Evolutionary conservation across 2,113 vertebrate species (phyloP).

Genomic region (Bothrops jararaca): DNA sequence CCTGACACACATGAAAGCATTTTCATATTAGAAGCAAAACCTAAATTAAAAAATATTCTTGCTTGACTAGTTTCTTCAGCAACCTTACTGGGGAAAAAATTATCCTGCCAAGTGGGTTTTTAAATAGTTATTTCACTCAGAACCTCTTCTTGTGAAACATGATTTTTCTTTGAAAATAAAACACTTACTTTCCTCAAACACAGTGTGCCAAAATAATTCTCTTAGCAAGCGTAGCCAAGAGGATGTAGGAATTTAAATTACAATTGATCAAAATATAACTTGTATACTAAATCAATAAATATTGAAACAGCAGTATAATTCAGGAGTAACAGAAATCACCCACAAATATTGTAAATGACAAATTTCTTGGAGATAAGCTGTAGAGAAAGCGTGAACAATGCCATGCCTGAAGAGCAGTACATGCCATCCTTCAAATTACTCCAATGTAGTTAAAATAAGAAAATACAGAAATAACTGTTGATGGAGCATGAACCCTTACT

Average conservation of each 20-base stretch:
- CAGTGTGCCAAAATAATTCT: slow-evolving; percentile 25
- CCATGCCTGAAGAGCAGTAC: slow-evolving; percentile 25
- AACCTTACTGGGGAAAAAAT: slow-evolving; percentile 34
- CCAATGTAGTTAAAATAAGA: slow-evolving; percentile 40
- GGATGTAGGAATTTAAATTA: slow-evolving; percentile 40
- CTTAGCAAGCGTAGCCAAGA: slow-evolving; percentile 17
- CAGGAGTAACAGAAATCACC: slow-evolving; percentile 44
- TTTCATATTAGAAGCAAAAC: slow-evolving; percentile 18
- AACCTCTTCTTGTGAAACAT: slow-evolving; percentile 44
- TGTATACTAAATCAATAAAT: slow-evolving; percentile 33
- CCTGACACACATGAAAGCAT: background rate
- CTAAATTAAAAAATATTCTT: slow-evolving; percentile 36
- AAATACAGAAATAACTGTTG: slow-evolving; percentile 9
- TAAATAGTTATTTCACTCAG: slow-evolving; percentile 40
- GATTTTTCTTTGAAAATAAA: slow-evolving; percentile 44
- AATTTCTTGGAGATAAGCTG: slow-evolving; percentile 42
- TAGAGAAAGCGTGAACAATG: slow-evolving; percentile 35
- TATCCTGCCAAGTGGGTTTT: slow-evolving; percentile 34
- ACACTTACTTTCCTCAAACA: slow-evolving; percentile 34
- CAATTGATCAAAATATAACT: slow-evolving; percentile 31
- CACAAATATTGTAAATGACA: slow-evolving; percentile 43
- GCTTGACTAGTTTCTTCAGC: slow-evolving; percentile 33
- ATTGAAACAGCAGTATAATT: slow-evolving; percentile 51
- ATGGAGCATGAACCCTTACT: slow-evolving; percentile 28
- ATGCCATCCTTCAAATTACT: slow-evolving; percentile 44